Percentiles rank a stretch among this genome's conserved stretches.
These are phyloP conservation scores for Abrostola tripartita DNA, from an alignment of 2,888 invertebrate species.

Conservation along the genomic window DNA sequence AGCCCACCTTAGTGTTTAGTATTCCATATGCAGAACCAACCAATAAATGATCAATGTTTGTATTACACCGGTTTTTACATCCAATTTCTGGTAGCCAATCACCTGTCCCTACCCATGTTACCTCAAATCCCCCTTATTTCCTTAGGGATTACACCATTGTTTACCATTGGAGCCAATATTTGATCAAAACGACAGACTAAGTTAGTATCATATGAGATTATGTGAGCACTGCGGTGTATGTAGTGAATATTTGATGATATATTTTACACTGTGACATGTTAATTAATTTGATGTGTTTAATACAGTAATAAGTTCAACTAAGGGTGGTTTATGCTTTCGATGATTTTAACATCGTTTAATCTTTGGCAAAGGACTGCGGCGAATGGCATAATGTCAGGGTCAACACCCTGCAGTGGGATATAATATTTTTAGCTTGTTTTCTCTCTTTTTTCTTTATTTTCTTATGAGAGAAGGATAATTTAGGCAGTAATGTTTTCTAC, in stretches of 20 bases:
- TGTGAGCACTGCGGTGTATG: slow-evolving; percentile 19
- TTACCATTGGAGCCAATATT: slow-evolving; percentile 54
- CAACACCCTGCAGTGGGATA: background rate
- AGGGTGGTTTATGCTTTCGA: no score
- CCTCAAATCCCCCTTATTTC: slow-evolving; percentile 73
- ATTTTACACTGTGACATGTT: slow-evolving; percentile 41
- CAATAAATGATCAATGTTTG: slow-evolving; percentile 34
- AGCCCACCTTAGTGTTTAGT: slow-evolving; percentile 10
- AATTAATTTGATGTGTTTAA: slow-evolving; percentile 47
- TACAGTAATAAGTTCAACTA: slow-evolving; percentile 32
- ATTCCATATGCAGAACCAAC: slow-evolving; percentile 23
- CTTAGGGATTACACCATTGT: slow-evolving; percentile 66
- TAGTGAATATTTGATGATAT: background rate
- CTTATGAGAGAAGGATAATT: no score
- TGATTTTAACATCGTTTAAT: no score
- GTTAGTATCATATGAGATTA: slow-evolving; percentile 14
- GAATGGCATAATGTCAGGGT: no score
- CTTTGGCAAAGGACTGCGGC: no score
- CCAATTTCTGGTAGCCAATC: slow-evolving; percentile 64
- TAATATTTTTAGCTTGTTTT: background rate
- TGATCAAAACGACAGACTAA: slow-evolving; percentile 49
- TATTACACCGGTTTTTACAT: slow-evolving; percentile 47
- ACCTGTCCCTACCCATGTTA: slow-evolving; percentile 60
- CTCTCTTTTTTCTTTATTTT: no score
- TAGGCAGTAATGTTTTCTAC: no score